Evolutionary conservation across 2,113 vertebrate species (phyloP).

Genomic region (Corynorhinus townsendii): DNA sequence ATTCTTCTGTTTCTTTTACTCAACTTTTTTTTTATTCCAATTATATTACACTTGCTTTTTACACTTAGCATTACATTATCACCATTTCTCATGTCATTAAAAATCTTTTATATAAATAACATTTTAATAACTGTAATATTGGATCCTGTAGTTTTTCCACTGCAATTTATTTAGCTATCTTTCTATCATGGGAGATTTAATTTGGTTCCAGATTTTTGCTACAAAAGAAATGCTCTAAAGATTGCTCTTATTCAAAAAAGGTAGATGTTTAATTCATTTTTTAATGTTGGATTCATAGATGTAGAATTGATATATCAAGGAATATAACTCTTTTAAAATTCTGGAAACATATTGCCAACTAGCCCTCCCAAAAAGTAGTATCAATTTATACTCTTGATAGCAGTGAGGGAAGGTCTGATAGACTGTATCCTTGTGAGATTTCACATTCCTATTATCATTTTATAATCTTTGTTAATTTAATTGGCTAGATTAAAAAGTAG

Average conservation of each 20-base stretch:
- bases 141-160: not conserved
- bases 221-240: slow-evolving; percentile 4
- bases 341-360: not conserved
- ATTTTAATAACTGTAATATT: slow-evolving; percentile 43
- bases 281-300: not conserved
- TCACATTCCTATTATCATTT: not conserved
- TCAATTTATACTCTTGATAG: not conserved
- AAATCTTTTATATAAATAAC: slow-evolving; percentile 30
- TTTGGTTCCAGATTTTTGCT: slow-evolving; percentile 38
- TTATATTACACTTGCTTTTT: slow-evolving; percentile 26
- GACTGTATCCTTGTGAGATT: not conserved
- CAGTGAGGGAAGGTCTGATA: not conserved
- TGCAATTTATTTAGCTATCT: slow-evolving; percentile 36
- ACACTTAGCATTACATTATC: slow-evolving; percentile 25
- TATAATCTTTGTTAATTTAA: slow-evolving; percentile 36
- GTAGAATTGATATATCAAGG: not conserved
- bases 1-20: slow-evolving; percentile 26
- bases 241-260: not conserved
- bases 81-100: slow-evolving; percentile 25
- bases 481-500: slow-evolving; percentile 20
- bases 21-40: slow-evolving; percentile 16
- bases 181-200: slow-evolving; percentile 23
- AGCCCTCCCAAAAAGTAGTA: not conserved
- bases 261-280: slow-evolving; percentile 15
- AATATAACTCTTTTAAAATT: not conserved